A percentile compares a stretch with the other conserved stretches of the same genome.
These are phyloP conservation scores for Cepaea hortensis DNA, from an alignment of 2,888 invertebrate species.

Conservation along the genomic window DNA sequence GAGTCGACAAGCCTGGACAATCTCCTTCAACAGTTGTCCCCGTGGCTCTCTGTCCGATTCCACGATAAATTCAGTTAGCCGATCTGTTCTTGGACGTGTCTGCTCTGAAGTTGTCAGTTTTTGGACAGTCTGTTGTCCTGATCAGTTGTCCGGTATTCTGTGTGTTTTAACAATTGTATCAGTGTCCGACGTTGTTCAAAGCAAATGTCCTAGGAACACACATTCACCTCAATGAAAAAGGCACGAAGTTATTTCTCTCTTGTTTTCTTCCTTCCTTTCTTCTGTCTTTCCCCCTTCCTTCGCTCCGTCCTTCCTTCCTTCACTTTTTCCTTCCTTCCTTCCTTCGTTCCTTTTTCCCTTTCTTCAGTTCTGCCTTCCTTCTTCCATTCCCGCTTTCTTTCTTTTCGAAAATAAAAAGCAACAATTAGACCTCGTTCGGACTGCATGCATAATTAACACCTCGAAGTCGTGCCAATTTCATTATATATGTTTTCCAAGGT, in stretches of 20 bases:
- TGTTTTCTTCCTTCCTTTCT: not conserved
- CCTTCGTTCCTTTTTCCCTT: not conserved
- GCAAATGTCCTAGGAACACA: too few species aligned
- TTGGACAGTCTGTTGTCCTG: not conserved
- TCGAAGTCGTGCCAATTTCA: too few species aligned
- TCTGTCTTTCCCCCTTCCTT: not conserved
- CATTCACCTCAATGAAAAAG: too few species aligned
- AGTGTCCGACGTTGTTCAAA: too few species aligned
- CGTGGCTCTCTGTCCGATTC: not conserved
- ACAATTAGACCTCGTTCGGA: too few species aligned
- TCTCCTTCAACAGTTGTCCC: not conserved
- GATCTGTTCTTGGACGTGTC: not conserved
- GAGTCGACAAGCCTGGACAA: not conserved
- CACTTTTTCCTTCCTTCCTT: not conserved
- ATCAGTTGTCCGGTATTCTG: not conserved
- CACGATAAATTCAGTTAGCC: conserved; percentile 12
- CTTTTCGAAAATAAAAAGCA: not conserved
- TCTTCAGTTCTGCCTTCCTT: not conserved
- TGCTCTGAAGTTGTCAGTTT: too few species aligned
- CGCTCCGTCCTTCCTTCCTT: not conserved
- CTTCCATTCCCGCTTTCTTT: not conserved
- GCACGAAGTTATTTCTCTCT: not conserved
- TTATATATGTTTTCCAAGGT: too few species aligned
- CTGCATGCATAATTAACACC: too few species aligned
- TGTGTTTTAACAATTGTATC: too few species aligned